Percentiles rank a stretch among this genome's conserved stretches.
These are phyloP conservation scores for Cephus runcator DNA, from an alignment of 2,888 invertebrate genomes.

Conservation along the genomic window DNA sequence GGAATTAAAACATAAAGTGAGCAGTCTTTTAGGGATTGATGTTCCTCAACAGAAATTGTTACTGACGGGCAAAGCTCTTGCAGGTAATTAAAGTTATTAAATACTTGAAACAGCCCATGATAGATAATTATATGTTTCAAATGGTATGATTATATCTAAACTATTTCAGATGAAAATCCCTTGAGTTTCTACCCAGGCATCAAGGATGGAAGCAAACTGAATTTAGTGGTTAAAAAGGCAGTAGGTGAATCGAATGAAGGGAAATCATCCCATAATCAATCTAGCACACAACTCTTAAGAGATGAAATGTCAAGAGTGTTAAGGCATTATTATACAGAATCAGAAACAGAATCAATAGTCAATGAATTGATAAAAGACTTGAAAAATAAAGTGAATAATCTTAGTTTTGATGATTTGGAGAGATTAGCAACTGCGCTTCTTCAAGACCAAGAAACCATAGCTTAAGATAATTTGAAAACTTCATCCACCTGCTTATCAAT, in stretches of 20 bases:
- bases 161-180: constrained; percentile 72
- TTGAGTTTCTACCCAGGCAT: constrained; percentile 77
- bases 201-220: constrained; percentile 80
- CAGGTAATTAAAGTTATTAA: constrained; percentile 53
- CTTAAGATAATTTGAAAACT: constrained; percentile 35
- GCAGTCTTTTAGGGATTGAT: constrained; percentile 74
- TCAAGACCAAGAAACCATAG: constrained; percentile 77
- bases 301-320: constrained; percentile 71
- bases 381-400: constrained; percentile 67
- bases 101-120: no score
- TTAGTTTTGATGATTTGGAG: constrained; percentile 73
- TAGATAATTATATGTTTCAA: not conserved
- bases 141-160: not conserved
- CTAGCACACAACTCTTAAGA: constrained; percentile 67
- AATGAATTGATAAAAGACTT: constrained; percentile 71
- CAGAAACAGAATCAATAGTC: constrained; percentile 72
- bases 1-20: constrained; percentile 77
- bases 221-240: constrained; percentile 75
- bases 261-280: constrained; percentile 33
- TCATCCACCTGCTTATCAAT: constrained; percentile 23
- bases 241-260: constrained; percentile 41
- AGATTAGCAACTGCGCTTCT: constrained; percentile 71
- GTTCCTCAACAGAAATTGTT: constrained; percentile 77
- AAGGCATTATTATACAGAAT: constrained; percentile 73
- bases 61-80: constrained; percentile 76